Percentiles rank a stretch among this genome's conserved stretches.
Conservation (phyloP, 2,113 vertebrate species). For the Hippolais icterina region DNA sequence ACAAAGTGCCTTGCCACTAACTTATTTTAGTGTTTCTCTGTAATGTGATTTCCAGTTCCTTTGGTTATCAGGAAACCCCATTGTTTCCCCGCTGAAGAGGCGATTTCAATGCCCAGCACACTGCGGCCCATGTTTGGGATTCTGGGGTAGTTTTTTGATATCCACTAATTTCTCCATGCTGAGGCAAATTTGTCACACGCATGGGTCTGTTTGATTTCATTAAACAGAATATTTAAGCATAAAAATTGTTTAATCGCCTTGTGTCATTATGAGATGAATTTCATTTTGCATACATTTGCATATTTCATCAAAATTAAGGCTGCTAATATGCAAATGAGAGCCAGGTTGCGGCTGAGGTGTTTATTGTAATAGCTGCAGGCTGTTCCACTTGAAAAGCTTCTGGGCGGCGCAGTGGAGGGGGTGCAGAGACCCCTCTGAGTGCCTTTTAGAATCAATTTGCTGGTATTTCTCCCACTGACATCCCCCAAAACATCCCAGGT, state of each 20-base stretch:
- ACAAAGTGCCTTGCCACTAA: slow-evolving; percentile 58
- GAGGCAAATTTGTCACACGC: slow-evolving; percentile 90
- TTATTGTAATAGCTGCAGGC: slow-evolving; percentile 94
- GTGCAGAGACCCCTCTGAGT: background rate
- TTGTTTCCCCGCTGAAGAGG: slow-evolving; percentile 32
- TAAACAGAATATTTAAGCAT: slow-evolving; percentile 99
- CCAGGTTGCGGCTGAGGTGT: slow-evolving; percentile 93
- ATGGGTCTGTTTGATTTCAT: slow-evolving; percentile 97
- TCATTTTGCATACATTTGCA: slow-evolving; percentile 99
- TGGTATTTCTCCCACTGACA: background rate
- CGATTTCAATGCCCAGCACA: slow-evolving; percentile 55
- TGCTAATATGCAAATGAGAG: slow-evolving; percentile 90
- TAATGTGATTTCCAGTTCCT: slow-evolving; percentile 67
- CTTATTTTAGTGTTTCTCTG: slow-evolving; percentile 52
- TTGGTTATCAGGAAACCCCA: slow-evolving; percentile 62
- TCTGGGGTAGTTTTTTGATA: slow-evolving; percentile 75
- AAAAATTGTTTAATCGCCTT: slow-evolving; percentile 99
- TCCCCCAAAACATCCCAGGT: background rate
- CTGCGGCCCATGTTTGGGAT: slow-evolving; percentile 8
- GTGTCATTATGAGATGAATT: slow-evolving; percentile 99
- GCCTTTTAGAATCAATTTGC: background rate
- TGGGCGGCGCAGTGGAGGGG: slow-evolving; percentile 38
- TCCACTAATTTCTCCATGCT: slow-evolving; percentile 86
- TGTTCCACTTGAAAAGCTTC: slow-evolving; percentile 85
- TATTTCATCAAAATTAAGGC: slow-evolving; percentile 91